Evolutionary conservation across 2,113 vertebrate genomes (phyloP), one percentile per base, ranked within the genome.

Genomic region (Galeopterus variegatus): DNA sequence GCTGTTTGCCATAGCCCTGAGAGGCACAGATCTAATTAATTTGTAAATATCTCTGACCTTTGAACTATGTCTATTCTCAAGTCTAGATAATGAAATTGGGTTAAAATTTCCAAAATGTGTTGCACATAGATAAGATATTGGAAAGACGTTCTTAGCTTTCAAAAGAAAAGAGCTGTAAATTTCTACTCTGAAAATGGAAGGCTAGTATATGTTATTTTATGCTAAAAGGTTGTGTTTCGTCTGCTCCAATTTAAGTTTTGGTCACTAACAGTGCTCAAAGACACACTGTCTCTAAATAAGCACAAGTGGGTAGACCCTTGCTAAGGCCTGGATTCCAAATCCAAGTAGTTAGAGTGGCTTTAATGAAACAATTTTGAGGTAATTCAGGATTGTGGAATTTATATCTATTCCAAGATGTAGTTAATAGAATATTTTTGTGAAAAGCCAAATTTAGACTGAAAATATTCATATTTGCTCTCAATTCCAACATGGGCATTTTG

Each of bases 51-150:
- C n/a, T 52, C 60, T 79, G 6, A 19, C 54, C 72, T 96, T 93
- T 96, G 84, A 90, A 77, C 52, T 96, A 62, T 50, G 69, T 73
- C 36, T 95, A 1, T 84, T 70, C n/a, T 73, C 28, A 72, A 81
- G 36, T 85, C 93, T 93, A 81, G 60, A 88, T 96, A 72, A 93
- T 82, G 7, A 84, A 94, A 97, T 88, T 54, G 23, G 36, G 45
- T 90, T 88, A 85, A 92, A 77, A 90, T 95, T 85, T 92, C 76
- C 64, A 93, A 50, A 92, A 85, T 77, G 48, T 83, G 65, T 67
- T 88, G 13, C 45, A 81, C 8, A 11, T 70, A 76, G 82, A 64
- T 92, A 87, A 96, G 70, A 70, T 72, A 91, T 90, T 88, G 96
- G 56, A 96, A 92, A 90, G 48, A 36, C 50, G 60, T 36, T 67